Evolutionary conservation across 2,888 invertebrate species (phyloP), one percentile per base, ranked within the genome.

Genomic region (Bugula neritina): DNA sequence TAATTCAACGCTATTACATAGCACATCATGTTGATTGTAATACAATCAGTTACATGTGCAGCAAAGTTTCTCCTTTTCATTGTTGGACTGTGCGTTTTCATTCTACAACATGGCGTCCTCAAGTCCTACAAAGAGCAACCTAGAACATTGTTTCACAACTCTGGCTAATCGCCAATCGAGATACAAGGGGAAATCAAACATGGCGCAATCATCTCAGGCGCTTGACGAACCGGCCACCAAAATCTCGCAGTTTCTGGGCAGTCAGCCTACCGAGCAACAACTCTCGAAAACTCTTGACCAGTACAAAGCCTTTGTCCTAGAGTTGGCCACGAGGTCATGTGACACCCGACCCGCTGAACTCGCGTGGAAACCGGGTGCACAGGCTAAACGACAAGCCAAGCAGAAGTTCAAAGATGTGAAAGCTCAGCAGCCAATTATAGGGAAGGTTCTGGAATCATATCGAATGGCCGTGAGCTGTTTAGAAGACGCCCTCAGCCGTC

Each of bases 301-400:
- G 34, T 63, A 63, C 27, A 27, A 31, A 31, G 63, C 63, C 13
- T 63, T 63, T 31, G 63, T 63, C 13, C 27, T 63, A 31, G 63
- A 63, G 31, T 31, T 63, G 3, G 63, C 63, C 13, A 25, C 5
- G 29, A 5, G 27, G 5, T 27, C 63, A 31, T 27, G 34, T 17
- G 63, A 63, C 27, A 13, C 34, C 27, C 27, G 25, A 63, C 63
- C 63, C 27, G 17, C 31, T 13, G 63, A 63, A 27, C 31, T 27
- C 2, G 31, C 13, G 2, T 63, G 63, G 63, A 13, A 63, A 31
- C 2, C 17, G 2, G 31, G 63, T 2, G 10, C 31, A 5, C 2
- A 31, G 31, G 31, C 63, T 25, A 63, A 63, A n/a, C 63, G 31
- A 31, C 31, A 10, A 10, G 63, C 63, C n/a, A 27, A 29, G 27